Evolutionary conservation across 1,140 invertebrate species (phyloP).

Genomic region (Drusus annulatus): DNA sequence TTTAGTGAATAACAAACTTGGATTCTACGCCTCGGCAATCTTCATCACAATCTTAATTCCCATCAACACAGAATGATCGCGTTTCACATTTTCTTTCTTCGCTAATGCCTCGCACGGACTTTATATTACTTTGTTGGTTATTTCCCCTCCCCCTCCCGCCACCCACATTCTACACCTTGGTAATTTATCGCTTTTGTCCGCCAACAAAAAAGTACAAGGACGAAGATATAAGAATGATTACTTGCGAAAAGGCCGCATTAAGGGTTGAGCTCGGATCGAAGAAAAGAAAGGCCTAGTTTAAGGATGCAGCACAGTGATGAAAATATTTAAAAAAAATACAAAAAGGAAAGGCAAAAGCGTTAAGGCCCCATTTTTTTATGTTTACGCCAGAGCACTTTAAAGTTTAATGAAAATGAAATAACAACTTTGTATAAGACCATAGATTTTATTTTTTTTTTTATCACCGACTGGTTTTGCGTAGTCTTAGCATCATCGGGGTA

Average conservation of each 20-base stretch:
- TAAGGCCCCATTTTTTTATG: too few species aligned
- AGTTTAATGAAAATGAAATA: too few species aligned
- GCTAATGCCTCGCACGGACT: slow-evolving; percentile 4
- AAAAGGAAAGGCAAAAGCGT: too few species aligned
- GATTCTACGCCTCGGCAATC: too few species aligned
- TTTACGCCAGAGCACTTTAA: too few species aligned
- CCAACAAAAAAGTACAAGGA: slow-evolving; percentile 6
- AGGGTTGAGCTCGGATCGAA: background rate
- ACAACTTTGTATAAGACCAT: too few species aligned
- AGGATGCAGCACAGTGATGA: too few species aligned
- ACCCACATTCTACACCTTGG: slow-evolving; percentile 10
- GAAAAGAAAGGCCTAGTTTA: background rate
- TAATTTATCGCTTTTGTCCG: slow-evolving; percentile 32
- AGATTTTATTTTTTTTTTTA: too few species aligned
- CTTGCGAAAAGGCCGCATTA: slow-evolving; percentile 4
- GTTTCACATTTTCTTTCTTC: background rate
- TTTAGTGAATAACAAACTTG: too few species aligned
- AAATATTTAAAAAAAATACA: too few species aligned
- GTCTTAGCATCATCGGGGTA: too few species aligned
- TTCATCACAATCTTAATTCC: background rate
- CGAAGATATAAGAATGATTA: slow-evolving; percentile 34
- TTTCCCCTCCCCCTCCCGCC: background rate
- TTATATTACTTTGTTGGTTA: background rate
- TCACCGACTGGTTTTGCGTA: too few species aligned
- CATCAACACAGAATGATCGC: background rate